Conservation (phyloP, 2,113 vertebrate species). For the Dicaeum eximium region DNA sequence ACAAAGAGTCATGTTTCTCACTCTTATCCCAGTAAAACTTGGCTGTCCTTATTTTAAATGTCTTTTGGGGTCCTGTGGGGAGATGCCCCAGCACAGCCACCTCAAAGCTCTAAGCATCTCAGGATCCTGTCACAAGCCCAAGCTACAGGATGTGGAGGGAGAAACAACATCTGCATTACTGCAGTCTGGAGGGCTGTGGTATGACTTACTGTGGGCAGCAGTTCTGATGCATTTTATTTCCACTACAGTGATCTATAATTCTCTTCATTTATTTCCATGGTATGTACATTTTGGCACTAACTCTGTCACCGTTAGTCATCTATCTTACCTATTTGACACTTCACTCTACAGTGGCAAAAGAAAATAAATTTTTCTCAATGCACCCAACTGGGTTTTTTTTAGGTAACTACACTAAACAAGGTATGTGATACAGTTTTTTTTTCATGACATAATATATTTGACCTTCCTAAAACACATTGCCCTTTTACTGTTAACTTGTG, state of each 20-base stretch:
- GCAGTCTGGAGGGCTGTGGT: neutral
- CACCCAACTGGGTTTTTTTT: neutral
- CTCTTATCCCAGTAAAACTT: neutral
- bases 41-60: neutral
- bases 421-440: neutral
- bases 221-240: neutral
- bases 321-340: neutral
- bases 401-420: neutral
- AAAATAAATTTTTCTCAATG: neutral
- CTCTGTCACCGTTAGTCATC: neutral
- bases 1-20: neutral
- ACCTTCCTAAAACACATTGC: neutral
- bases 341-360: neutral
- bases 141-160: neutral
- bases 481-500: neutral
- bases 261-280: neutral
- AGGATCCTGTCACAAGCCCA: neutral
- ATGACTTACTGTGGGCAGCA: neutral
- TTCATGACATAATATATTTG: neutral
- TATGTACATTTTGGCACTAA: neutral
- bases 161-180: neutral
- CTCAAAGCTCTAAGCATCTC: neutral
- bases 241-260: neutral
- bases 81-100: neutral
- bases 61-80: neutral